Percentiles rank a stretch among this genome's conserved stretches.
phyloP scores from a whole-genome alignment of 1,140 invertebrate genomes.

The Trinorchestia longiramus region DNA sequence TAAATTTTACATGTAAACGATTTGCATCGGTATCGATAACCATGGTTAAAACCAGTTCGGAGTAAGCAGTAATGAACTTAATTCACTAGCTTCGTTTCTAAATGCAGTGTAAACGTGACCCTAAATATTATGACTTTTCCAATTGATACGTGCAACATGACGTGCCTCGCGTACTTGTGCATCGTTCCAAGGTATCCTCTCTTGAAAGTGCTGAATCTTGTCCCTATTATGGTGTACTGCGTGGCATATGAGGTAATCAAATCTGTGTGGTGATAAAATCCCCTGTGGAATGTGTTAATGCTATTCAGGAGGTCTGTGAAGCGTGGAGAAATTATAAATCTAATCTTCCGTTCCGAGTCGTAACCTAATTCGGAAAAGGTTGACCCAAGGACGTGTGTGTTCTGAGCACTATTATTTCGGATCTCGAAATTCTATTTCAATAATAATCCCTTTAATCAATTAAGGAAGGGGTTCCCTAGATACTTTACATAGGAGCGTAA shows the following conservation, averaged over 20 bases:
- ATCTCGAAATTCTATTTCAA: background rate
- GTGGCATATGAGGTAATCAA: background rate
- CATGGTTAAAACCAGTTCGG: background rate
- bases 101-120: background rate
- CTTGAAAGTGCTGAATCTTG: background rate
- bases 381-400: background rate
- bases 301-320: background rate
- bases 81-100: background rate
- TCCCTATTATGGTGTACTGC: too few species aligned
- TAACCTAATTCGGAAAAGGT: background rate
- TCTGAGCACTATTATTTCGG: background rate
- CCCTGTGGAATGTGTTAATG: background rate
- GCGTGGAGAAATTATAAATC: background rate
- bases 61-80: background rate
- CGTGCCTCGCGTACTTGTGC: background rate
- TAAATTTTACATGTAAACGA: background rate
- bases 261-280: background rate
- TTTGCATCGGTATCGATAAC: background rate
- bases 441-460: background rate
- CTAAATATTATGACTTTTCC: background rate
- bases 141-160: too few species aligned
- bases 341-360: background rate
- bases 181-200: background rate
- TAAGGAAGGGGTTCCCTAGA: background rate
- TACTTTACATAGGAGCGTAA: background rate